These are phyloP conservation scores for Lasioglossum oenotherae DNA, from an alignment of 2,888 invertebrate species.

Conservation along the genomic window DNA sequence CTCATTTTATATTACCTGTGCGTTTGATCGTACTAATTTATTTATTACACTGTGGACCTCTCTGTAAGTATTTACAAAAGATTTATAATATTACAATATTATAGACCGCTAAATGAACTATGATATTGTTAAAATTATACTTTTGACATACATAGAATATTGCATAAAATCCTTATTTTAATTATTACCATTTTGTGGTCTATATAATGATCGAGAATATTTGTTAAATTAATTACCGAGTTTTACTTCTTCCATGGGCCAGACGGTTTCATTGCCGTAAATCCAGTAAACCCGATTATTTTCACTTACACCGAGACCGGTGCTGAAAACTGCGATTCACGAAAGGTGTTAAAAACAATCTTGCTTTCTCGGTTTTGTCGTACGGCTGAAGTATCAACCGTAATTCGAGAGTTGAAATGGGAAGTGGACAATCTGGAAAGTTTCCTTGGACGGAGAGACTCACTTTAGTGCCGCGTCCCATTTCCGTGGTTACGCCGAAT, in stretches of 20 bases:
- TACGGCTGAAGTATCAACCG: conserved; percentile 48
- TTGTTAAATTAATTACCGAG: background rate
- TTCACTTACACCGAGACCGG: background rate
- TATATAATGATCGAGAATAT: background rate
- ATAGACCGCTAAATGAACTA: background rate
- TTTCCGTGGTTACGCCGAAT: conserved; percentile 28
- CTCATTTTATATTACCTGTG: background rate
- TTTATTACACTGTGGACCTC: too few species aligned
- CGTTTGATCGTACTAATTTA: background rate
- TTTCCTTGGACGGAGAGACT: conserved; percentile 34
- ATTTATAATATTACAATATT: too few species aligned
- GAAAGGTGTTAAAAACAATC: background rate
- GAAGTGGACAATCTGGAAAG: conserved; percentile 43
- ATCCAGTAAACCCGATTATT: background rate
- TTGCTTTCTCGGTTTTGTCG: conserved; percentile 36
- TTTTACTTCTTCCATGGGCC: background rate
- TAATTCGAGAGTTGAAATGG: conserved; percentile 51
- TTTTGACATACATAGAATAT: background rate
- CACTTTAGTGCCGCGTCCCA: conserved; percentile 19
- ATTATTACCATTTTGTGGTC: background rate
- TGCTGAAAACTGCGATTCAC: background rate
- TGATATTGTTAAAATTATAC: background rate
- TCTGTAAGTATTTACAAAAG: background rate
- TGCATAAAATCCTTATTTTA: background rate
- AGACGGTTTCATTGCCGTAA: background rate